A percentile compares a stretch with the other conserved stretches of the same genome.
Conservation (phyloP, 2,113 vertebrate species). For the Neodontobutis hainanensis region DNA sequence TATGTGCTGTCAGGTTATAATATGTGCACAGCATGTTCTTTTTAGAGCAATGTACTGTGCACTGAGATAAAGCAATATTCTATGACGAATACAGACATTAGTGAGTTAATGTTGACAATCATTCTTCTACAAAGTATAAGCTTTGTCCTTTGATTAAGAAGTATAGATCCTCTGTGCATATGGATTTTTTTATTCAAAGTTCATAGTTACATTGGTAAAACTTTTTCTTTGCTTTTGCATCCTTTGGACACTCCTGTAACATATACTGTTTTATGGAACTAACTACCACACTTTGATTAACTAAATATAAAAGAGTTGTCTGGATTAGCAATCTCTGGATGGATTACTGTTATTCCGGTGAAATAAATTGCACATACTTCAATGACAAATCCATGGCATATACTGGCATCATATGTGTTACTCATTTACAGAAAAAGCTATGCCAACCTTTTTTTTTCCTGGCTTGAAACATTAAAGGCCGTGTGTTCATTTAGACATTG, state of each 20-base stretch:
- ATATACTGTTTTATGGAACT: background rate
- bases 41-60: too few species aligned
- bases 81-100: too few species aligned
- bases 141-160: background rate
- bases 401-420: background rate
- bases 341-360: background rate
- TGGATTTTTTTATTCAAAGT: background rate
- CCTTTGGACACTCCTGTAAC: background rate
- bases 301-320: background rate
- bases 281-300: slow-evolving; percentile 5
- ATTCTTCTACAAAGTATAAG: background rate
- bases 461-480: slow-evolving; percentile 3
- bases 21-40: too few species aligned
- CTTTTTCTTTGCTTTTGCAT: background rate
- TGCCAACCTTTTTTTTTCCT: background rate
- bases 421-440: background rate
- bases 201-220: background rate
- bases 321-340: background rate
- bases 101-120: background rate
- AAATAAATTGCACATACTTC: background rate
- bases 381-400: too few species aligned
- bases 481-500: slow-evolving; percentile 16
- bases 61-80: too few species aligned
- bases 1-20: too few species aligned
- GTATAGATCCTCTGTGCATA: background rate